Percentiles rank a stretch among this genome's conserved stretches.
phyloP scores from a whole-genome alignment of 2,888 invertebrate genomes.

The Clitarchus hookeri region DNA sequence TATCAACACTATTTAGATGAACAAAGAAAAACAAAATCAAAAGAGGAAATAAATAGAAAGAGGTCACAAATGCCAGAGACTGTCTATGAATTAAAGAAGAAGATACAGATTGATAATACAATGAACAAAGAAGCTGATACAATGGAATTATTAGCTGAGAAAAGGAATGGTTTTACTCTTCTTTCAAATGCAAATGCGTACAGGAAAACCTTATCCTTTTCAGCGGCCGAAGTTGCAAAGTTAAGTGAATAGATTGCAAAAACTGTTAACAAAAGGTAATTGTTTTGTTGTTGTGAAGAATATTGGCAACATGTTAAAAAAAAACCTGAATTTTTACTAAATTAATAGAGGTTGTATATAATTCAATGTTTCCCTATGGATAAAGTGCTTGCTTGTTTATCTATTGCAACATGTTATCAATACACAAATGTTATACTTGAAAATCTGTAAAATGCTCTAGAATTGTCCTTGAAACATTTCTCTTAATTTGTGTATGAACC shows the following conservation, averaged over 20 bases:
- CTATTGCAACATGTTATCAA: neutral
- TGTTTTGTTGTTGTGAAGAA: neutral
- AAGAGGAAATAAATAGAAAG: slow-evolving; percentile 10
- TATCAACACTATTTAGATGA: neutral
- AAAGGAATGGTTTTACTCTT: too few relatives aligned
- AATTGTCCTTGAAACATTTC: too few relatives aligned
- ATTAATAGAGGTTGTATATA: too few relatives aligned
- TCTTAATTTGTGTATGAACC: too few relatives aligned
- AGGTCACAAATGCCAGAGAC: neutral
- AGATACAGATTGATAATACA: neutral
- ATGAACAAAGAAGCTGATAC: neutral
- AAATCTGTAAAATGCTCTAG: neutral
- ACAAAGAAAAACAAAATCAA: neutral
- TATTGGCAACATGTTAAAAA: too few relatives aligned
- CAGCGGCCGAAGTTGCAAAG: neutral
- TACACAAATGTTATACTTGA: neutral
- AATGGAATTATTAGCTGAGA: neutral
- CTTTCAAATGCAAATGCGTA: neutral
- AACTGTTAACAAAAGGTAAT: neutral
- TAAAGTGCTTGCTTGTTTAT: neutral
- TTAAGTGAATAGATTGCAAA: neutral
- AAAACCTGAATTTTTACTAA: too few relatives aligned
- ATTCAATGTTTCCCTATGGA: too few relatives aligned
- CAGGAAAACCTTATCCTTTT: neutral
- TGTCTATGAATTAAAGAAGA: neutral